Conservation (phyloP, 2,113 vertebrate genomes). For the Bufo gargarizans region DNA sequence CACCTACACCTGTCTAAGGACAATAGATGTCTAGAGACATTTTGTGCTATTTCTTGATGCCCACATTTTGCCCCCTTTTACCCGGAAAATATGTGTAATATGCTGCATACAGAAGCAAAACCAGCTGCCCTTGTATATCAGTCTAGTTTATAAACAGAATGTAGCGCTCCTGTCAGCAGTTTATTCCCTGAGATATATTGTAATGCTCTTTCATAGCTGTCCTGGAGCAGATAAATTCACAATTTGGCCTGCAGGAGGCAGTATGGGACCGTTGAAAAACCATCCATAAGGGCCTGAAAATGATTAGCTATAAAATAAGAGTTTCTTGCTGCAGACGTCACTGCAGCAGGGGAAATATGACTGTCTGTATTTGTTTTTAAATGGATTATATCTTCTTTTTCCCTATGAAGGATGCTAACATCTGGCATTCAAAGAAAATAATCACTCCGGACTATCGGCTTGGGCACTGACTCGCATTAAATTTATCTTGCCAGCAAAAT, state of each 20-base stretch:
- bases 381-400: conserved; percentile 62
- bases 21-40: not conserved
- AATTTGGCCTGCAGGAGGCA: conserved; percentile 65
- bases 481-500: conserved; percentile 63
- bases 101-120: not conserved
- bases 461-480: conserved; percentile 62
- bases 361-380: conserved; percentile 64
- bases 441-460: conserved; percentile 64
- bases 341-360: conserved; percentile 60
- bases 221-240: not conserved
- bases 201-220: not conserved
- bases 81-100: not conserved
- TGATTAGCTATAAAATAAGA: conserved; percentile 17
- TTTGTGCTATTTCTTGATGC: not conserved
- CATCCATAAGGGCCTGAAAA: not conserved
- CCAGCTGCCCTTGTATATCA: not conserved
- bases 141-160: not conserved
- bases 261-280: conserved; percentile 59
- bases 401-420: conserved; percentile 61
- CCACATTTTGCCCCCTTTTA: not conserved
- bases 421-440: conserved; percentile 68
- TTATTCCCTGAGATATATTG: not conserved
- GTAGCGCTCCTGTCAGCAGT: not conserved
- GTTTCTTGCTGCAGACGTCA: conserved; percentile 40
- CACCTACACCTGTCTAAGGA: not conserved